Percentiles rank a stretch among this genome's conserved stretches.
These are phyloP conservation scores for Agrochola lychnidis DNA, from an alignment of 2,888 invertebrate genomes.

Conservation along the genomic window DNA sequence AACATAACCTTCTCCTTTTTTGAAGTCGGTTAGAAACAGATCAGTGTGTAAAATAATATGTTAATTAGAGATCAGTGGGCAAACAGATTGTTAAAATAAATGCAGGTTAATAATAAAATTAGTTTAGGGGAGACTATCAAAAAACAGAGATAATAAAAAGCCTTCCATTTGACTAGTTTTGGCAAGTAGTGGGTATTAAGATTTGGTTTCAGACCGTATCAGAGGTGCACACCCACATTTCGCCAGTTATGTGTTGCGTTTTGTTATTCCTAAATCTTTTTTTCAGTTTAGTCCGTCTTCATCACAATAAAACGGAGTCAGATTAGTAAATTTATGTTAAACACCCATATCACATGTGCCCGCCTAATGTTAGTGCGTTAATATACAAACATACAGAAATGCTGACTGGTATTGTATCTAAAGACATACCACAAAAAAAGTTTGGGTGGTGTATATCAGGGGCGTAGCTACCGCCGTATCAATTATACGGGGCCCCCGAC, in stretches of 20 bases:
- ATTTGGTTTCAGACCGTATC: not conserved
- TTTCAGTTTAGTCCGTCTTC: slow-evolving; percentile 7
- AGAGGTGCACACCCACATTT: not conserved
- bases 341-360: slow-evolving; percentile 72
- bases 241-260: not conserved
- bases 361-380: slow-evolving; percentile 65
- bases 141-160: not conserved
- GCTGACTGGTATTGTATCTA: slow-evolving; percentile 50
- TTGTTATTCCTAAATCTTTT: not conserved
- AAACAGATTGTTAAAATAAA: slow-evolving; percentile 25
- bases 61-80: slow-evolving; percentile 42
- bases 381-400: slow-evolving; percentile 55
- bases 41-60: slow-evolving; percentile 27
- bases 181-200: not conserved
- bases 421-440: slow-evolving; percentile 24
- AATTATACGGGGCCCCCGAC: no score
- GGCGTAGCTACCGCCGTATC: no score
- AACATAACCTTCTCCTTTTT: not conserved
- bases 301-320: slow-evolving; percentile 26
- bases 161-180: slow-evolving; percentile 16
- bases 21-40: not conserved
- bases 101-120: slow-evolving; percentile 27
- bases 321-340: slow-evolving; percentile 27
- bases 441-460: not conserved
- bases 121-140: not conserved